phyloP scores from a whole-genome alignment of 2,888 invertebrate species.

The Tipula vernalis region DNA sequence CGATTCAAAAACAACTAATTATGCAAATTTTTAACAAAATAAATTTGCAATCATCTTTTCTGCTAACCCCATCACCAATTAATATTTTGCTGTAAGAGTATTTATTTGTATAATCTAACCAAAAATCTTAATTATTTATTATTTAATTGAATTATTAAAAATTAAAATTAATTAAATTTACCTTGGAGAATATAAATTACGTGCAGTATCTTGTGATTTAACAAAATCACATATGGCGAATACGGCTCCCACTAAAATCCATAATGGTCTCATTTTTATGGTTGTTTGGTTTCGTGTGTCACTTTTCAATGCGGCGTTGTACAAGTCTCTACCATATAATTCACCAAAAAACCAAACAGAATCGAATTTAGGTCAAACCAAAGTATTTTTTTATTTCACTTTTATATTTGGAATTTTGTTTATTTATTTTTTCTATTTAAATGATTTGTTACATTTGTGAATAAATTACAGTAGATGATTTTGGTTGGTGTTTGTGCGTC shows the following conservation, averaged over 20 bases:
- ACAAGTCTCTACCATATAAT: neutral
- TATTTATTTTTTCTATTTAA: neutral
- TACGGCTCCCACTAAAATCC: neutral
- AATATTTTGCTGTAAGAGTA: neutral
- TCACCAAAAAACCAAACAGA: neutral
- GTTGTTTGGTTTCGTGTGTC: neutral
- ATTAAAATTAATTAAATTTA: neutral
- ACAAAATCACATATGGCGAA: neutral
- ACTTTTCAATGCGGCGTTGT: neutral
- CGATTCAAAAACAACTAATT: neutral
- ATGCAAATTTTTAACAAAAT: neutral
- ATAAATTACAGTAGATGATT: neutral
- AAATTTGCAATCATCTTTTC: neutral
- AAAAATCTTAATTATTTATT: neutral
- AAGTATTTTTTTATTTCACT: neutral
- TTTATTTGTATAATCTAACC: neutral
- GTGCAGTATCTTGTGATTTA: neutral
- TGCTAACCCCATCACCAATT: neutral
- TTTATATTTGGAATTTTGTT: neutral
- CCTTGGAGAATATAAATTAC: neutral
- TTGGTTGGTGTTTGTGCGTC: neutral
- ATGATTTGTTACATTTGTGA: neutral
- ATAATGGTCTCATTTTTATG: neutral
- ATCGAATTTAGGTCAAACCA: neutral
- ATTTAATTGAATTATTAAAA: neutral